Conservation (phyloP, 2,113 vertebrate genomes). For the Ochotona princeps region DNA sequence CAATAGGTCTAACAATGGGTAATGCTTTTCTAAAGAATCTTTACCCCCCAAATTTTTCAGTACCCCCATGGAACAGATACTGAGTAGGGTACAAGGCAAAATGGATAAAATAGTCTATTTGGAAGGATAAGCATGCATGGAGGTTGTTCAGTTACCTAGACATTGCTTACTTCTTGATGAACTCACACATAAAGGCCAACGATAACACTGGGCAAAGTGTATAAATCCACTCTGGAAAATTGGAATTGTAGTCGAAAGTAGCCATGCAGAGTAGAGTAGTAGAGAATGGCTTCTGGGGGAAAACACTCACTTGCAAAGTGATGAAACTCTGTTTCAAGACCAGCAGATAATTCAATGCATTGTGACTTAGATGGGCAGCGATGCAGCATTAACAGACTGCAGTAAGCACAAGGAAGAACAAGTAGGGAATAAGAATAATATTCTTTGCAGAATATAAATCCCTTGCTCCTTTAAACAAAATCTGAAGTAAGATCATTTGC, state of each 20-base stretch:
- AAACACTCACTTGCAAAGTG: not conserved
- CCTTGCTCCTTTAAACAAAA: conserved; percentile 1
- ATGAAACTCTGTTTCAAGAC: not conserved
- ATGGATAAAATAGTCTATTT: not conserved
- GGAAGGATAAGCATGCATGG: not conserved
- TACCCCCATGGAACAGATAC: not conserved
- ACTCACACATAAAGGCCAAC: not conserved
- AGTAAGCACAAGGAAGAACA: not conserved
- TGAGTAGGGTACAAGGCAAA: not conserved
- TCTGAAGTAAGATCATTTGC: not conserved
- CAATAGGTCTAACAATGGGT: not conserved
- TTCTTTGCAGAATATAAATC: not conserved
- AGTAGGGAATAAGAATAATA: not conserved
- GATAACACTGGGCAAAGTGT: not conserved
- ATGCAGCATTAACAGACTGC: fast-evolving
- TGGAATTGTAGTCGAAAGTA: not conserved
- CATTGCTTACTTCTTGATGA: not conserved
- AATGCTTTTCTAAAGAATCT: not conserved
- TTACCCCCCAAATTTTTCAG: not conserved
- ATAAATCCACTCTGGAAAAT: not conserved
- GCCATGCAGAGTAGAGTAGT: not conserved
- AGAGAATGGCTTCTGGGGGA: not conserved
- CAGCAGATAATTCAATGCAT: not conserved
- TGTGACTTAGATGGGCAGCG: not conserved
- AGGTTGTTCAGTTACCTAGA: not conserved